Conservation (phyloP, 1,140 invertebrate genomes). For the Lamellibrachia luymesi region DNA sequence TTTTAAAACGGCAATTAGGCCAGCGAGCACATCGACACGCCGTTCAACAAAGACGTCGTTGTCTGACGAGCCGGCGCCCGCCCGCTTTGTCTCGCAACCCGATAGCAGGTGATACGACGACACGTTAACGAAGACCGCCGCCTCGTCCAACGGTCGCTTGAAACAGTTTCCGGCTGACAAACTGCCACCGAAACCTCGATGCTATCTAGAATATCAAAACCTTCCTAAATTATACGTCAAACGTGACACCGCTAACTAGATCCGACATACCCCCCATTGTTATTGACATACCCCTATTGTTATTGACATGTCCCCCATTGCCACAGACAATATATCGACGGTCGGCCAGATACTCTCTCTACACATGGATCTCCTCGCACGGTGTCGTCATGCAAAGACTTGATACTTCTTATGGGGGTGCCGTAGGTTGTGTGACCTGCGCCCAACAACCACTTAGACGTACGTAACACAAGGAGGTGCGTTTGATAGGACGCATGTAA, state of each 20-base stretch:
- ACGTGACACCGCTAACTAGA: slow-evolving; percentile 3
- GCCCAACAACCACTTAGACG: not conserved
- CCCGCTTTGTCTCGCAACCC: not conserved
- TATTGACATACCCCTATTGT: not conserved
- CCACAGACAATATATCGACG: not conserved
- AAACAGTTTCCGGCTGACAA: not conserved
- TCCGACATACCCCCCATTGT: not conserved
- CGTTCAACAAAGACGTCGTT: not conserved
- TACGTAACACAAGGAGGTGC: not conserved
- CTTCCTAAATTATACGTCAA: slow-evolving; percentile 5
- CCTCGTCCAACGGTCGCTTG: not conserved
- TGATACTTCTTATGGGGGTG: not conserved
- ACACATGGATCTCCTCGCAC: not conserved
- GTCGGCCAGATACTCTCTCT: not conserved
- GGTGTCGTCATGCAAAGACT: not conserved
- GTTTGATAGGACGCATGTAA: not conserved
- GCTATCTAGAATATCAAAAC: not conserved
- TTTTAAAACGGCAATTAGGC: not conserved
- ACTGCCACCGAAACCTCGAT: not conserved
- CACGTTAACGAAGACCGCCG: not conserved
- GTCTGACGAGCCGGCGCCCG: not conserved
- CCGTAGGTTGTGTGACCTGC: not conserved
- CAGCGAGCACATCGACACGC: not conserved
- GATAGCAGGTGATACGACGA: not conserved
- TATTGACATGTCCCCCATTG: not conserved